Conservation (phyloP, 2,888 invertebrate genomes). For the Dorcus parallelipipedus region DNA sequence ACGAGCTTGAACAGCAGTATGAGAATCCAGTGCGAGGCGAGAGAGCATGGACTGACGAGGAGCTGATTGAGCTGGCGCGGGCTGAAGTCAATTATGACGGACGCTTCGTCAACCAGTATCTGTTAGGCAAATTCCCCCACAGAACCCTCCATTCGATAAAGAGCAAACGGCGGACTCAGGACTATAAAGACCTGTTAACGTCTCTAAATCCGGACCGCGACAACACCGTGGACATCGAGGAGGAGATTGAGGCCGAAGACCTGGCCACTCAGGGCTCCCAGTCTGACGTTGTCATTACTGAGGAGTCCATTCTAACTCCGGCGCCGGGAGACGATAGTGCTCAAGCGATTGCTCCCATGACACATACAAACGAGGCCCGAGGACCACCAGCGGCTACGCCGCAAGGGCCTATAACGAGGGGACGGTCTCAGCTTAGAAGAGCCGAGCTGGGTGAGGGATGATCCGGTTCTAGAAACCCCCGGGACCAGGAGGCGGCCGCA, state of each 20-base stretch:
- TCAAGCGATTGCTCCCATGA: no score
- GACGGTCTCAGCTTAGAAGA: neutral
- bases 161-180: neutral
- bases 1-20: no score
- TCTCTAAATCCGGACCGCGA: neutral
- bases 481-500: no score
- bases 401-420: neutral
- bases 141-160: neutral
- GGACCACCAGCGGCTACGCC: neutral
- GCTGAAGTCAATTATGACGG: no score
- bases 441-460: no score
- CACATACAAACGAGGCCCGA: no score
- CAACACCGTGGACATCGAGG: neutral
- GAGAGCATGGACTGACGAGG: no score
- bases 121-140: neutral
- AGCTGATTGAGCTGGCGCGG: no score
- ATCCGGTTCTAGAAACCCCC: no score
- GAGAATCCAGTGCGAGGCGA: no score
- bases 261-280: neutral
- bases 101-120: neutral
- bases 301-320: neutral
- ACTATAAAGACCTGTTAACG: neutral
- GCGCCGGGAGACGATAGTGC: no score
- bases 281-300: neutral
- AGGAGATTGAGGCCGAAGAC: neutral